phyloP scores from a whole-genome alignment of 2,797 vertebrate species.

The Hipposideros larvatus region DNA sequence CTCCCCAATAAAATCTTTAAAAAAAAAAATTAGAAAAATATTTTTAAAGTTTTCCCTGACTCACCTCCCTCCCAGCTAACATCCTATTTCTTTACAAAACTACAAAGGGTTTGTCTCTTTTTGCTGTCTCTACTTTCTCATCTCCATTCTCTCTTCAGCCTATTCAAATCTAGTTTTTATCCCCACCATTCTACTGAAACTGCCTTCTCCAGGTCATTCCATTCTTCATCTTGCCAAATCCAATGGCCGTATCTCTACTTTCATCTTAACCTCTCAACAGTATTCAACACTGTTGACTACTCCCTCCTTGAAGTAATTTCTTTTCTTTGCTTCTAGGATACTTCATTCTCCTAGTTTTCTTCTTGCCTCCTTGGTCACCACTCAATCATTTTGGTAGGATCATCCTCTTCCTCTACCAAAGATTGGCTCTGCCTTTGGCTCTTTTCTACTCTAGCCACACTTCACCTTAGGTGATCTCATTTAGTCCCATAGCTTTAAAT shows the following conservation, averaged over 20 bases:
- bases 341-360: not conserved
- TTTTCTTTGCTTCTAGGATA: not conserved
- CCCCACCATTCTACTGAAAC: not conserved
- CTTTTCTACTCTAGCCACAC: not conserved
- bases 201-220: not conserved
- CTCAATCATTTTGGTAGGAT: not conserved
- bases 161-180: not conserved
- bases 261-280: not conserved
- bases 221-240: not conserved
- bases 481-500: not conserved
- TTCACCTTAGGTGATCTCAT: not conserved
- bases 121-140: not conserved
- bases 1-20: too few relatives aligned
- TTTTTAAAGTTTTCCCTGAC: not conserved
- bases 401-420: conserved; percentile 10
- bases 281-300: not conserved
- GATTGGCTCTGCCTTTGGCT: not conserved
- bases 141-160: not conserved
- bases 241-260: not conserved
- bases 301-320: conserved; percentile 2
- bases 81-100: conserved; percentile 23
- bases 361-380: not conserved
- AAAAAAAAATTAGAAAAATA: not conserved
- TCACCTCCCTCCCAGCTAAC: not conserved
- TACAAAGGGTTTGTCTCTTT: not conserved